A percentile compares a stretch with the other conserved stretches of the same genome.
Evolutionary conservation across 1,140 invertebrate species (phyloP).

Genomic region (Coelopa frigida): DNA sequence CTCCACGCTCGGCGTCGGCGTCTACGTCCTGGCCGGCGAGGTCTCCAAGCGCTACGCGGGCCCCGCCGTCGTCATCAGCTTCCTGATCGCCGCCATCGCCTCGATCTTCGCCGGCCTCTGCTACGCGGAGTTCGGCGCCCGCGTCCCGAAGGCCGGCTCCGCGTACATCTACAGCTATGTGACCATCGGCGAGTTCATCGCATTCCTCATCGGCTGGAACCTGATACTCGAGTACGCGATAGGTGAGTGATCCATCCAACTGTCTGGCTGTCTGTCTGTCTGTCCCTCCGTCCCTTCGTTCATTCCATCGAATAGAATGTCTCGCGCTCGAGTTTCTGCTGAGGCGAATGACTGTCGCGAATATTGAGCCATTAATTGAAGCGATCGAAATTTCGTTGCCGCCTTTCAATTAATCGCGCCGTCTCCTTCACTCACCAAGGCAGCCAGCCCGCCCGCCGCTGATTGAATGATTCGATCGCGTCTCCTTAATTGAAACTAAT

Average conservation of each 20-base stretch:
- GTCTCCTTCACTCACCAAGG: no score
- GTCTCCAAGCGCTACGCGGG: constrained; percentile 79
- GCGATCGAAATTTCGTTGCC: no score
- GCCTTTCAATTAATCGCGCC: no score
- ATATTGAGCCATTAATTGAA: no score
- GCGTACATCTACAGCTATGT: constrained; percentile 87
- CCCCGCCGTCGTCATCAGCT: constrained; percentile 79
- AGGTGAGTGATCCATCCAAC: constrained; percentile 56
- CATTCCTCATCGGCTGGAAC: constrained; percentile 80
- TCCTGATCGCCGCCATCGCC: constrained; percentile 79
- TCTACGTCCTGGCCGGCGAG: constrained; percentile 86
- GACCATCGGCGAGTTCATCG: constrained; percentile 74
- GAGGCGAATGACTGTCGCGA: no score
- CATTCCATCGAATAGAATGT: no score
- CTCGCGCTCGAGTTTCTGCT: no score
- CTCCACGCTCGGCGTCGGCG: constrained; percentile 80
- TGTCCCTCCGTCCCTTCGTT: no score
- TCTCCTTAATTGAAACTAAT: no score
- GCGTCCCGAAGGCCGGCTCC: constrained; percentile 78
- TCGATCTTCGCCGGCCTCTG: constrained; percentile 83
- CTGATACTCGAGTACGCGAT: constrained; percentile 84
- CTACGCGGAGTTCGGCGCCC: constrained; percentile 80
- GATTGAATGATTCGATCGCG: no score
- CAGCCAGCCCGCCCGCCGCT: no score
- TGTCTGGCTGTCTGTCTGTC: no score